Conservation (phyloP, 1,140 invertebrate species). For the Bombyx mori region ASM3026992v2 NC_085121.1:6431001-6431500, state of each 20-base stretch:
- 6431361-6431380: constrained; percentile 30
- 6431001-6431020: not conserved
- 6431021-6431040: not conserved
- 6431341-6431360: constrained; percentile 36
- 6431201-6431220: constrained; percentile 23
- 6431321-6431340: constrained; percentile 27
- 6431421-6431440: not conserved
- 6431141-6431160: constrained; percentile 26
- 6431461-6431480: constrained; percentile 7
- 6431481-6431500: constrained; percentile 70
- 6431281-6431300: constrained; percentile 16
- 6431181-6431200: constrained; percentile 40
- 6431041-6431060: not conserved
- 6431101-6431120: not conserved
- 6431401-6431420: constrained; percentile 12
- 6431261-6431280: constrained; percentile 24
- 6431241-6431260: too few species aligned
- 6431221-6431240: not conserved
- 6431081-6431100: not conserved
- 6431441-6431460: not conserved
- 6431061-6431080: not conserved
- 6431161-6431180: constrained; percentile 27
- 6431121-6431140: constrained; percentile 13
- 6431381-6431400: constrained; percentile 13
- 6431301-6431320: constrained; percentile 41